These are phyloP conservation scores for Mohoua ochrocephala DNA, from an alignment of 2,113 vertebrate genomes.

Conservation along the genomic window DNA sequence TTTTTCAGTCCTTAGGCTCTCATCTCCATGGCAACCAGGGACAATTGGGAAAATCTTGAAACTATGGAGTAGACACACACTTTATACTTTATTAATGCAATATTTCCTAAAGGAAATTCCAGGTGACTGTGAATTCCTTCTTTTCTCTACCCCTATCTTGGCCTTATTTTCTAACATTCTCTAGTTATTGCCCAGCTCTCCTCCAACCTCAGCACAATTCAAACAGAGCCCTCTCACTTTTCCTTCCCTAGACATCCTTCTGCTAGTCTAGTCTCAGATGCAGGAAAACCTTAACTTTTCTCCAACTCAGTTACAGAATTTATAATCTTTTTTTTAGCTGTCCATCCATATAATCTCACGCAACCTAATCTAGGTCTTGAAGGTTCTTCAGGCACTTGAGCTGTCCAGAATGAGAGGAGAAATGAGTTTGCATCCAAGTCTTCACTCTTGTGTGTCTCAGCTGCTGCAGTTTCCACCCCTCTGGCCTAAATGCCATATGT, in stretches of 20 bases:
- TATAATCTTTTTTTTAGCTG: not conserved
- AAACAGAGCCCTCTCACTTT: not conserved
- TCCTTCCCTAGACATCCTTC: not conserved
- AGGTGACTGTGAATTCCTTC: not conserved
- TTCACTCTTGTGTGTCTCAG: not conserved
- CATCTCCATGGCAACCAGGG: slow-evolving; percentile 22
- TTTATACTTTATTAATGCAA: slow-evolving; percentile 23
- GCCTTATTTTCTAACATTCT: not conserved
- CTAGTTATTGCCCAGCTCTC: not conserved
- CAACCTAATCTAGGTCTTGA: not conserved
- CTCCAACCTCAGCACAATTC: not conserved
- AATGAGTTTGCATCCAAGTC: not conserved
- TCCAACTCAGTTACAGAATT: not conserved
- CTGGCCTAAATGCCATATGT: not conserved
- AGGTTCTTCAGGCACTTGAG: not conserved
- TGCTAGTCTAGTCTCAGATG: not conserved
- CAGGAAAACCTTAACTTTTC: not conserved
- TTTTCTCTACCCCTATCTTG: not conserved
- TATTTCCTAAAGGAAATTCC: not conserved
- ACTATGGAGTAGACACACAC: not conserved
- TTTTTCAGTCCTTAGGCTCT: not conserved
- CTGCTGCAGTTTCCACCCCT: not conserved
- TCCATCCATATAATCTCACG: not conserved
- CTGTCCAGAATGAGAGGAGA: not conserved
- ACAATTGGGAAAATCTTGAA: slow-evolving; percentile 8